Evolutionary conservation across 2,113 vertebrate genomes (phyloP).

Genomic region (Oxyura jamaicensis): DNA sequence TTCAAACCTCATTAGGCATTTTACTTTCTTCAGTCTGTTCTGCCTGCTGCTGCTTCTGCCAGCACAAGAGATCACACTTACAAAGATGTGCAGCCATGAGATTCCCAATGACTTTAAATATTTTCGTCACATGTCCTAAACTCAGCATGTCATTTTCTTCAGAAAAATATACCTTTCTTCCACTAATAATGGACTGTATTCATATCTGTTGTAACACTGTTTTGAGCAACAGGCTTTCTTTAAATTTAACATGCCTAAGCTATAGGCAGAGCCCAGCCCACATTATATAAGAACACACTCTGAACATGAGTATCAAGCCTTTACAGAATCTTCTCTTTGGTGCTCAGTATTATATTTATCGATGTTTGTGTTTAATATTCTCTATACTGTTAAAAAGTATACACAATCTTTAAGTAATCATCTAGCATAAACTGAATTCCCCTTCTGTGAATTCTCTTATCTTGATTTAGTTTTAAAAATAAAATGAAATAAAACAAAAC

Average conservation of each 20-base stretch:
- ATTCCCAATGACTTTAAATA: not conserved
- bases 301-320: not conserved
- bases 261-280: not conserved
- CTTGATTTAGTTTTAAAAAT: not conserved
- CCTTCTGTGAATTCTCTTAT: not conserved
- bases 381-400: not conserved
- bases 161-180: not conserved
- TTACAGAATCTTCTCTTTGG: not conserved
- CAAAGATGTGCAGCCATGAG: not conserved
- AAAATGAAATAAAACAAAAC: not conserved
- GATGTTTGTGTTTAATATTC: not conserved
- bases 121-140: not conserved
- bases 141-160: not conserved
- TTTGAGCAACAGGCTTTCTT: not conserved
- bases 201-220: not conserved
- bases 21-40: not conserved
- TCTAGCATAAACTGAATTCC: not conserved
- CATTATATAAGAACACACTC: not conserved
- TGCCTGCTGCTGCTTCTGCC: not conserved
- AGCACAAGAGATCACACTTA: slow-evolving; percentile 1
- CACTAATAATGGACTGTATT: not conserved
- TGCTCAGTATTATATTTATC: not conserved
- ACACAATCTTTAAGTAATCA: not conserved
- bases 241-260: not conserved
- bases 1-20: slow-evolving; percentile 25